Evolutionary conservation across 1,140 invertebrate genomes (phyloP).

Genomic region (Eupeodes corollae): DNA sequence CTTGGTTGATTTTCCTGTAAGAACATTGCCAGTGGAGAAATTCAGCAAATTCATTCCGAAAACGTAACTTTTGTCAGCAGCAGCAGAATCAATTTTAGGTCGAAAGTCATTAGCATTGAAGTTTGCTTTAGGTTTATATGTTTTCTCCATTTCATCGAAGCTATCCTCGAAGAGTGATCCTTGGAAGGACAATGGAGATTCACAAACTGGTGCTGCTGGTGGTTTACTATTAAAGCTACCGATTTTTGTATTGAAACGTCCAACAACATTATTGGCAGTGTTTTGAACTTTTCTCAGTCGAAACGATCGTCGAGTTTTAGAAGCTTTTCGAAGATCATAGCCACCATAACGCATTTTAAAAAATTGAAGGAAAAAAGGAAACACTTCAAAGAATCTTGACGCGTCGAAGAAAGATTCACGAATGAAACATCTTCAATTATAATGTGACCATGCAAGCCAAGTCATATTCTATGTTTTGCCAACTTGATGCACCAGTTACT

Average conservation of each 20-base stretch:
- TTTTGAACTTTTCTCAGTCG: conserved; percentile 22
- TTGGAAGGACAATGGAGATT: conserved; percentile 29
- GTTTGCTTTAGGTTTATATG: background rate
- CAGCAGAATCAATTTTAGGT: conserved; percentile 7
- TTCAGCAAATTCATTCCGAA: conserved; percentile 26
- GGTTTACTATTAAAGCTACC: conserved; percentile 9
- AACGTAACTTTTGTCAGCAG: conserved; percentile 14
- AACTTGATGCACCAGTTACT: too few species aligned
- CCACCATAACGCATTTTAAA: conserved; percentile 45
- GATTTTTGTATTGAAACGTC: conserved; percentile 20
- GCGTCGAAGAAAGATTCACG: background rate
- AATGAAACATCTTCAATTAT: too few species aligned
- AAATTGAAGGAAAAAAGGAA: conserved; percentile 7
- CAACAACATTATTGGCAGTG: conserved; percentile 23
- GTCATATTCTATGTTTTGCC: too few species aligned
- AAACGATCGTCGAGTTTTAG: conserved; percentile 26
- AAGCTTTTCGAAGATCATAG: conserved; percentile 44
- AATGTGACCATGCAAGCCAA: too few species aligned
- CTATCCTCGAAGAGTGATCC: conserved; percentile 22
- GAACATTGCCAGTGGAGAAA: conserved; percentile 18
- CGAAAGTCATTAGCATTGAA: conserved; percentile 18
- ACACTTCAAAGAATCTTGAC: conserved; percentile 6
- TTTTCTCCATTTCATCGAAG: background rate
- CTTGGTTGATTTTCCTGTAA: conserved; percentile 25
- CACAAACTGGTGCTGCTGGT: conserved; percentile 7